Conservation (phyloP, 2,113 vertebrate species). For the Corythornis madagascariensis region DNA sequence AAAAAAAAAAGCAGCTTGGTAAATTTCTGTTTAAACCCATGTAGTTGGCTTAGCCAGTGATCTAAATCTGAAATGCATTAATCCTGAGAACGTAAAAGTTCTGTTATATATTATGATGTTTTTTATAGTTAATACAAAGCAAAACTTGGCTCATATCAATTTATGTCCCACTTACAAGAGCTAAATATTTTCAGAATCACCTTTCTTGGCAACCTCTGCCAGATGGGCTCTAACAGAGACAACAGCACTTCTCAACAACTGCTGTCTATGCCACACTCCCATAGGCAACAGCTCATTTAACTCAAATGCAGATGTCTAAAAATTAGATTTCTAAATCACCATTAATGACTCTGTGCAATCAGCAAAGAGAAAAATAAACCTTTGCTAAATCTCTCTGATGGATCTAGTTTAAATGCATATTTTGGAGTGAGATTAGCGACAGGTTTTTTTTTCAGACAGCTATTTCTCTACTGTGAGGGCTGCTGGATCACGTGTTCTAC, state of each 20-base stretch:
- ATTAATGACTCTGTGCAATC: background rate
- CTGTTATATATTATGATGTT: background rate
- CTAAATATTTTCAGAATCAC: slow-evolving; percentile 3
- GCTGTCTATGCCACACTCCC: background rate
- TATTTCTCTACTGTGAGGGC: background rate
- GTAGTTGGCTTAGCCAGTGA: background rate
- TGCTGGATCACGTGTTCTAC: background rate
- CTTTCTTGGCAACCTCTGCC: background rate
- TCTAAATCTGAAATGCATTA: background rate
- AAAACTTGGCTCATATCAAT: background rate
- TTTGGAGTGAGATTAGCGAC: background rate
- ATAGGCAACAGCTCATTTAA: background rate
- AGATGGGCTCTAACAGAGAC: background rate
- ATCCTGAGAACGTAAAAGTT: background rate
- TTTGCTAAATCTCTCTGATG: background rate
- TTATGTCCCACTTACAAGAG: background rate
- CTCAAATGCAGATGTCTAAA: background rate
- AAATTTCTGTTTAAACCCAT: background rate
- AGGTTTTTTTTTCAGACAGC: background rate
- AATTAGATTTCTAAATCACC: slow-evolving; percentile 7
- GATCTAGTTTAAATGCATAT: background rate
- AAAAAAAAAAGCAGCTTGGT: background rate
- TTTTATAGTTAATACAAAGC: background rate
- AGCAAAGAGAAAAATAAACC: background rate
- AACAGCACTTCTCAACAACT: background rate